Percentiles rank a stretch among this genome's conserved stretches.
These are phyloP conservation scores for Sycophila texana DNA, from an alignment of 2,888 invertebrate genomes.

Conservation along the genomic window DNA sequence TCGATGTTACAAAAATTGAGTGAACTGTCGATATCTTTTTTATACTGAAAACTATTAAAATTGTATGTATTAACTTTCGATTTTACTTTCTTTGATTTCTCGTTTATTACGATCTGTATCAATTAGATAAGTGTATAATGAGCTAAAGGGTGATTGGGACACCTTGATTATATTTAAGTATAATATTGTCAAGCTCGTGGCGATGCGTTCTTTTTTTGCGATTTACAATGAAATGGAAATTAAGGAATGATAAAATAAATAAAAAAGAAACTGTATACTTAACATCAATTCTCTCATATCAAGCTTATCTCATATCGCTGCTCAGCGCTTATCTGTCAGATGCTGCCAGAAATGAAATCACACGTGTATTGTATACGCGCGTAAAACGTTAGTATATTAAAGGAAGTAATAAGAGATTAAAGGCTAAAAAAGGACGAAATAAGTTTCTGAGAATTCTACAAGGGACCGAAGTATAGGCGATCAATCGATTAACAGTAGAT, in stretches of 20 bases:
- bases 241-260: constrained; percentile 1
- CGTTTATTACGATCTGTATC: constrained; percentile 44
- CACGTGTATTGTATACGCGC: constrained; percentile 59
- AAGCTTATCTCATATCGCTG: constrained; percentile 68
- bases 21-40: constrained; percentile 51
- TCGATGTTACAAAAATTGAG: constrained; percentile 48
- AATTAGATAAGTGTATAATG: constrained; percentile 46
- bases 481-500: constrained; percentile 42
- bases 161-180: constrained; percentile 50
- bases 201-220: constrained; percentile 44
- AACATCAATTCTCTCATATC: constrained; percentile 63
- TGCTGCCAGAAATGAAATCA: constrained; percentile 46
- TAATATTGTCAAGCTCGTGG: constrained; percentile 45
- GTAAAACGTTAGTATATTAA: constrained; percentile 54
- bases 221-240: constrained; percentile 46
- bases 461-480: constrained; percentile 54
- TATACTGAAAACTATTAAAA: constrained; percentile 51
- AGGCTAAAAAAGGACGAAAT: constrained; percentile 12
- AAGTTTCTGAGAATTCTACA: constrained; percentile 46
- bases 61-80: constrained; percentile 33
- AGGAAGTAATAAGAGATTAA: constrained; percentile 35
- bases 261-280: constrained; percentile 48
- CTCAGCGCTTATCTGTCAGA: constrained; percentile 54
- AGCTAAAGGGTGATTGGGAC: constrained; percentile 48
- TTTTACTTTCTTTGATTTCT: constrained; percentile 40